Conservation (phyloP, 2,797 vertebrate species). For the Mallotus villosus region DNA sequence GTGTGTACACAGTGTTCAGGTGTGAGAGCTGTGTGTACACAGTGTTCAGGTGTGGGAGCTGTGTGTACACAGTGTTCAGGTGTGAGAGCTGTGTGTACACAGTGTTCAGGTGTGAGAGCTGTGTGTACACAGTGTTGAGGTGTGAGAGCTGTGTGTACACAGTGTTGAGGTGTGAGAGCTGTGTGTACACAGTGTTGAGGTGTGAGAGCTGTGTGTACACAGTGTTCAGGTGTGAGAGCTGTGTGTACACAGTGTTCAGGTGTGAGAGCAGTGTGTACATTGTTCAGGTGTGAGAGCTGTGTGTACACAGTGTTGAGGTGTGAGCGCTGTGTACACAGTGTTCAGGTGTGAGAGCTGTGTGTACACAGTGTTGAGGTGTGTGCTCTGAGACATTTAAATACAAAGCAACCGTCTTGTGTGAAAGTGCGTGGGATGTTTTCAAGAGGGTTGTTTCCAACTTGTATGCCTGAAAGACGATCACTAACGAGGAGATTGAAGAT, state of each 20-base stretch:
- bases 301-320: constrained; percentile 50
- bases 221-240: constrained; percentile 25
- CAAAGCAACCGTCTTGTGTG: constrained; percentile 40
- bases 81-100: constrained; percentile 37
- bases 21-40: constrained; percentile 38
- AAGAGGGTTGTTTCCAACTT: constrained; percentile 19
- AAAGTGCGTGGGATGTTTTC: constrained; percentile 26
- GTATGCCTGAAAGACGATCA: constrained; percentile 23
- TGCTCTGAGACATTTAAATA: constrained; percentile 34
- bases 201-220: too few relatives aligned
- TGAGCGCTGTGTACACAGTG: constrained; percentile 41
- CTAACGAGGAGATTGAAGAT: not conserved
- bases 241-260: constrained; percentile 52
- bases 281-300: constrained; percentile 33
- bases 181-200: constrained; percentile 52
- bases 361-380: constrained; percentile 50
- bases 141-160: constrained; percentile 37
- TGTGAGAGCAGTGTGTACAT: too few relatives aligned
- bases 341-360: constrained; percentile 44
- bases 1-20: constrained; percentile 52
- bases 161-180: constrained; percentile 46
- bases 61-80: too few relatives aligned
- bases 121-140: too few relatives aligned
- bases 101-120: constrained; percentile 52
- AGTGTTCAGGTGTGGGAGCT: constrained; percentile 52